A percentile compares a stretch with the other conserved stretches of the same genome.
Evolutionary conservation across 2,888 invertebrate species (phyloP).

Genomic region (Mamestra brassicae): DNA sequence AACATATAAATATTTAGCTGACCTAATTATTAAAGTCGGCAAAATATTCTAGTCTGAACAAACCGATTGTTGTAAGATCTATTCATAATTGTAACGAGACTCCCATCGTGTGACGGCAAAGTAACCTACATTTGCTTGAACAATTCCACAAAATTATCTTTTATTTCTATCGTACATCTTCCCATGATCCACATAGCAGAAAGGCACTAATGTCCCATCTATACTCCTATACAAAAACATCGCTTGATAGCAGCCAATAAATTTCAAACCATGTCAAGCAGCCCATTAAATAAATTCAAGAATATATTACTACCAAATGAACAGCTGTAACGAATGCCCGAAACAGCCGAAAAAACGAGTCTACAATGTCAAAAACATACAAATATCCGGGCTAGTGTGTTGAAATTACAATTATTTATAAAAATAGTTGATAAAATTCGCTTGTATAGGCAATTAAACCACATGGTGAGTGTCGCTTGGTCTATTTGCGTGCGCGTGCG

Average conservation of each 20-base stretch:
- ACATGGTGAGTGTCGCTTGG: slow-evolving; percentile 76
- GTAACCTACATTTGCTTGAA: slow-evolving; percentile 44
- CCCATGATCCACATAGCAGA: slow-evolving; percentile 12
- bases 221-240: slow-evolving; percentile 27
- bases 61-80: slow-evolving; percentile 44
- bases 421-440: slow-evolving; percentile 71
- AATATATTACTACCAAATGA: slow-evolving; percentile 29
- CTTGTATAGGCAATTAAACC: slow-evolving; percentile 77
- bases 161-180: slow-evolving; percentile 16
- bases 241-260: slow-evolving; percentile 29
- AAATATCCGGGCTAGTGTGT: slow-evolving; percentile 49
- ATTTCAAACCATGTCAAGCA: slow-evolving; percentile 38
- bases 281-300: slow-evolving; percentile 46
- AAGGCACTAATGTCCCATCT: slow-evolving; percentile 15
- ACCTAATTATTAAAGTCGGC: slow-evolving; percentile 53
- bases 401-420: slow-evolving; percentile 67
- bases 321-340: slow-evolving; percentile 25
- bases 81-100: slow-evolving; percentile 45
- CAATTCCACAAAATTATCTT: slow-evolving; percentile 40
- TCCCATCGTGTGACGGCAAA: slow-evolving; percentile 25
- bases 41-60: slow-evolving; percentile 39
- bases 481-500: slow-evolving; percentile 76
- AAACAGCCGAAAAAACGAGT: neutral
- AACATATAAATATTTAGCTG: slow-evolving; percentile 44
- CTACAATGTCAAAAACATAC: slow-evolving; percentile 41